Evolutionary conservation across 2,888 invertebrate species (phyloP).

Genomic region (Branchellion lobata): DNA sequence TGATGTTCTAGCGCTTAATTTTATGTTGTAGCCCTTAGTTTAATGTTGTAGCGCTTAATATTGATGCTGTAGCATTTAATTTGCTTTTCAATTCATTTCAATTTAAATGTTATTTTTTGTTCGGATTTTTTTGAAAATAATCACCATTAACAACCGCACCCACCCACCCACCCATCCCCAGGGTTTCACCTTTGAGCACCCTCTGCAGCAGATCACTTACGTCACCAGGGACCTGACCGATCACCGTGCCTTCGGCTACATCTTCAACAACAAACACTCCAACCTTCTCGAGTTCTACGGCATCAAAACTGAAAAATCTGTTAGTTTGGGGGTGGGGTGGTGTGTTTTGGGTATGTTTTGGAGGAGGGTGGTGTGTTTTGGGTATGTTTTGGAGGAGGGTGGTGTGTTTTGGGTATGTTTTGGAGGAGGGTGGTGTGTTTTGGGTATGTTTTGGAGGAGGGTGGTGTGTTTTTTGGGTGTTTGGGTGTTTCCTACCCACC

Average conservation of each 20-base stretch:
- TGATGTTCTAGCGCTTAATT: too few relatives aligned
- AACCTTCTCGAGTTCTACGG: constrained; percentile 32
- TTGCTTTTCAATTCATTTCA: background rate
- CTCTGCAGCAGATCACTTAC: constrained; percentile 13
- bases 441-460: background rate
- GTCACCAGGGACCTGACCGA: constrained; percentile 32
- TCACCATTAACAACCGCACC: background rate
- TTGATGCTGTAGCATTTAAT: background rate
- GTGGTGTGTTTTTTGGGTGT: too few relatives aligned
- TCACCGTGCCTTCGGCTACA: constrained; percentile 36
- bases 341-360: background rate
- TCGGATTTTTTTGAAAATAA: too few relatives aligned
- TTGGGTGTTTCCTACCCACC: too few relatives aligned
- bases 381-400: background rate
- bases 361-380: background rate
- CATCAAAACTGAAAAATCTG: constrained; percentile 40
- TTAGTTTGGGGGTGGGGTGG: background rate
- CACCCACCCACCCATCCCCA: constrained; percentile 9
- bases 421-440: background rate
- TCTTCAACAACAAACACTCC: constrained; percentile 17
- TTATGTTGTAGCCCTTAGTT: too few relatives aligned
- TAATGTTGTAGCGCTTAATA: too few relatives aligned
- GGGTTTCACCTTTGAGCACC: constrained; percentile 20
- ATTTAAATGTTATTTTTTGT: too few relatives aligned
- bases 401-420: too few relatives aligned